Conservation (phyloP, 2,888 invertebrate species). For the Pristionchus exspectatus region DNA sequence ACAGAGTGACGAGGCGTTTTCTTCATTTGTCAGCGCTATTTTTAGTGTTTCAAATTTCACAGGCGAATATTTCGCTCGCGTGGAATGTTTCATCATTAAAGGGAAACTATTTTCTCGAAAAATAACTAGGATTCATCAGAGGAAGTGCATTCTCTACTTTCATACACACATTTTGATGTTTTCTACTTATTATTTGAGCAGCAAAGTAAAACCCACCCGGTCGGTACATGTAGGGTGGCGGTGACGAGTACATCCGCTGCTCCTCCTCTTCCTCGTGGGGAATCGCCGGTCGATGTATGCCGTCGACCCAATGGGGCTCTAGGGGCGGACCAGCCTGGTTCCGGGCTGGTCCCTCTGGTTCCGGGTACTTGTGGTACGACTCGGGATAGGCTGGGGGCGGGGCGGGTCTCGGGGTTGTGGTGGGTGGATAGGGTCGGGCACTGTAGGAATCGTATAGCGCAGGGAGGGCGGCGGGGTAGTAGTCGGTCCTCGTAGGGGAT, state of each 20-base stretch:
- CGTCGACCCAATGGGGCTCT: conserved; percentile 9
- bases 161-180: no score
- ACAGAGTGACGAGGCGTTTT: no score
- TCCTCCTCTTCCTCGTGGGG: neutral
- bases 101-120: no score
- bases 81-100: no score
- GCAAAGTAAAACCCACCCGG: no score
- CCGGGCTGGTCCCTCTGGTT: no score
- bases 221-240: conserved; percentile 21
- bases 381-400: neutral
- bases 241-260: neutral
- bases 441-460: conserved; percentile 15
- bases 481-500: neutral
- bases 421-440: neutral
- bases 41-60: no score
- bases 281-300: conserved; percentile 12
- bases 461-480: neutral
- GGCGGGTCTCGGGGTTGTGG: neutral
- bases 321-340: neutral
- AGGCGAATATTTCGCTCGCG: no score
- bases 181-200: no score
- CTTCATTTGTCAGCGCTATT: no score
- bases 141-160: no score
- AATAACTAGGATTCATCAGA: no score
- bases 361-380: neutral